Evolutionary conservation across 2,113 vertebrate species (phyloP), one percentile per base, ranked within the genome.

Genomic region (Piprites chloris): DNA sequence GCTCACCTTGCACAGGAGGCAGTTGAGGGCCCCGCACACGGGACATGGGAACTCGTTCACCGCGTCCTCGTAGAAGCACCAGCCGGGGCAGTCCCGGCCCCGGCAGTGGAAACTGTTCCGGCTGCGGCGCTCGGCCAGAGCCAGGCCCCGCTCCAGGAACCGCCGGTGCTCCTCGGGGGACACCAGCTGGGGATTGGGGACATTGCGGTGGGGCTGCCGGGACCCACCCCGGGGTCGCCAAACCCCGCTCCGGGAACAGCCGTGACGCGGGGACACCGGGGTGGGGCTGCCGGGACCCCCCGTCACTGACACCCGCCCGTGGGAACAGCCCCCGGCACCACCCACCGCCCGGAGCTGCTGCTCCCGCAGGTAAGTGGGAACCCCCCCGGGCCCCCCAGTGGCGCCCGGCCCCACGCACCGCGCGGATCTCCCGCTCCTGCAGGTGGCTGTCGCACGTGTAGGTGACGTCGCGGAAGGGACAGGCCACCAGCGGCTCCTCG

Each of bases 91-190:
- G 97, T 99, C 56, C 7, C 98, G 4, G 97, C 92, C 8, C 97
- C 95, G 97, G 83, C 98, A 99, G 96, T 99, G 98, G 91, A 98
- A 99, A 92, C 98, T 99, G 97, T 98, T 98, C 65, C 97, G 98
- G 61, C 98, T 98, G 20, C 98, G 98, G 15, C 98, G 98, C 98
- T 99, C 98, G 0, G 98, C 98, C 91, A 98, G 98, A 0, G 97
- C 98, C 81, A 99, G 97, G 16, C 98, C 95, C 55, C 98, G 96
- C 91, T 98, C 98, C 93, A 99, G 96, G 98, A 98, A 98, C 11
- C 97, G 98, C 83, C 98, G 94, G 20, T 99, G 98, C 90, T 98
- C 98, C 12, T 98, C 98, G 5, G 67, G 72, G 0, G 97, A 94
- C 93, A 98, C 96, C 92, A 98, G 86, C 98, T 98, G 89, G 2